A percentile compares a stretch with the other conserved stretches of the same genome.
phyloP scores from a whole-genome alignment of 2,797 vertebrate genomes.

The Botia kubotai region DNA sequence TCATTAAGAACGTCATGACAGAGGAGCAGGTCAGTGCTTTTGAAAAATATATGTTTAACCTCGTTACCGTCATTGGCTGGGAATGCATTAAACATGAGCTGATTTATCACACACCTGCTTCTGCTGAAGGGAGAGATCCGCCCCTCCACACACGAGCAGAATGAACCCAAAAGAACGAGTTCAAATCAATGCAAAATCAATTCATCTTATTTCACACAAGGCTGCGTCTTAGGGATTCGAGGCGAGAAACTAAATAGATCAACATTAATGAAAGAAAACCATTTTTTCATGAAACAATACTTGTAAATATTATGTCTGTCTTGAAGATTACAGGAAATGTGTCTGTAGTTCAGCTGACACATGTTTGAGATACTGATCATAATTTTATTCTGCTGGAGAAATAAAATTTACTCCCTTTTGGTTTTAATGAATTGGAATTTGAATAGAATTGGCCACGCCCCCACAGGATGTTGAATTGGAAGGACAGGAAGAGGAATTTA shows the following conservation, averaged over 20 bases:
- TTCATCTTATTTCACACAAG: conserved; percentile 59
- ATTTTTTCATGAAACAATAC: conserved; percentile 21
- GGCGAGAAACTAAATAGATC: conserved; percentile 38
- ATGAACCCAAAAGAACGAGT: conserved; percentile 63
- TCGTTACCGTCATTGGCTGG: conserved; percentile 40
- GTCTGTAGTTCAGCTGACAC: background rate
- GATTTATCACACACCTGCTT: conserved; percentile 55
- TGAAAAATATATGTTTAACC: conserved; percentile 65
- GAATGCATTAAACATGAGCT: conserved; percentile 52
- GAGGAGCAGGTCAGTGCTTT: conserved; percentile 55
- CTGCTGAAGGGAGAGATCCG: conserved; percentile 30
- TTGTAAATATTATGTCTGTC: conserved; percentile 1
- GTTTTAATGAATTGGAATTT: background rate
- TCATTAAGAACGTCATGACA: conserved; percentile 40
- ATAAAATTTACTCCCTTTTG: background rate
- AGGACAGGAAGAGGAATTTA: background rate
- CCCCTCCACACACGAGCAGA: conserved; percentile 38
- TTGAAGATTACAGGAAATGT: conserved; percentile 13
- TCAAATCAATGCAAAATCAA: conserved; percentile 75
- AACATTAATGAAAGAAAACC: conserved; percentile 44
- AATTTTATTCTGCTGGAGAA: background rate
- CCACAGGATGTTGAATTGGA: background rate
- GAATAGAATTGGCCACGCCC: background rate
- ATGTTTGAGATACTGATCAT: background rate
- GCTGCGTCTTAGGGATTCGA: conserved; percentile 48